A percentile compares a stretch with the other conserved stretches of the same genome.
phyloP scores from a whole-genome alignment of 1,140 invertebrate species.

The Drosophila yakuba region DNA sequence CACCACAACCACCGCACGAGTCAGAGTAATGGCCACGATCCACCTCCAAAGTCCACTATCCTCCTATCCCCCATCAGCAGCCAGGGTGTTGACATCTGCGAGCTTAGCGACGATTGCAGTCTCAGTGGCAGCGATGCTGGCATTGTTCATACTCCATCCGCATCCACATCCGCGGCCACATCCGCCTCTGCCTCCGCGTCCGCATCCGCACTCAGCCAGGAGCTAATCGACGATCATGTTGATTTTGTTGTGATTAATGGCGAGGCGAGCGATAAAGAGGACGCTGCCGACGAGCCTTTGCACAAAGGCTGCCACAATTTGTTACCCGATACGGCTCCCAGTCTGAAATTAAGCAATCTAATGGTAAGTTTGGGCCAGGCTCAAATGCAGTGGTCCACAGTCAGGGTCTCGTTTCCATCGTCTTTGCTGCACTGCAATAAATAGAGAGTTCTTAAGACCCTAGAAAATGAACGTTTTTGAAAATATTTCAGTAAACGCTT shows the following conservation, averaged over 20 bases:
- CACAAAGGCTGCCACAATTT: slow-evolving; percentile 74
- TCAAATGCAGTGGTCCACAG: slow-evolving; percentile 43
- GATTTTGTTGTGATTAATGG: slow-evolving; percentile 81
- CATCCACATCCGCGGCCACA: slow-evolving; percentile 4
- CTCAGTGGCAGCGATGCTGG: slow-evolving; percentile 59
- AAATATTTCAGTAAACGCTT: background rate
- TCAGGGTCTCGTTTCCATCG: slow-evolving; percentile 19
- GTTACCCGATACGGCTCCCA: slow-evolving; percentile 81
- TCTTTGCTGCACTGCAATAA: slow-evolving; percentile 15
- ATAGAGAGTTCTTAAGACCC: background rate
- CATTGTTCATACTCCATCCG: slow-evolving; percentile 45
- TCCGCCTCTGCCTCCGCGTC: slow-evolving; percentile 24
- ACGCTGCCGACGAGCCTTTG: slow-evolving; percentile 56
- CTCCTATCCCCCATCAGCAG: slow-evolving; percentile 23
- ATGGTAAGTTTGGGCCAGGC: slow-evolving; percentile 74
- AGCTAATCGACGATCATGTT: slow-evolving; percentile 79
- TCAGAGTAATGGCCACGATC: slow-evolving; percentile 9
- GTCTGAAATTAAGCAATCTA: slow-evolving; percentile 84
- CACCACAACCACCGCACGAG: slow-evolving; percentile 48
- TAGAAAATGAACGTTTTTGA: background rate
- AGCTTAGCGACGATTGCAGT: slow-evolving; percentile 63
- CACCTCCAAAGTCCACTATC: slow-evolving; percentile 8
- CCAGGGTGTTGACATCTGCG: slow-evolving; percentile 74
- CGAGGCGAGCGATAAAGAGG: slow-evolving; percentile 51
- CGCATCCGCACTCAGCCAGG: slow-evolving; percentile 51